Evolutionary conservation across 2,797 vertebrate species (phyloP).

Genomic region (Rhinatrema bivittatum): DNA sequence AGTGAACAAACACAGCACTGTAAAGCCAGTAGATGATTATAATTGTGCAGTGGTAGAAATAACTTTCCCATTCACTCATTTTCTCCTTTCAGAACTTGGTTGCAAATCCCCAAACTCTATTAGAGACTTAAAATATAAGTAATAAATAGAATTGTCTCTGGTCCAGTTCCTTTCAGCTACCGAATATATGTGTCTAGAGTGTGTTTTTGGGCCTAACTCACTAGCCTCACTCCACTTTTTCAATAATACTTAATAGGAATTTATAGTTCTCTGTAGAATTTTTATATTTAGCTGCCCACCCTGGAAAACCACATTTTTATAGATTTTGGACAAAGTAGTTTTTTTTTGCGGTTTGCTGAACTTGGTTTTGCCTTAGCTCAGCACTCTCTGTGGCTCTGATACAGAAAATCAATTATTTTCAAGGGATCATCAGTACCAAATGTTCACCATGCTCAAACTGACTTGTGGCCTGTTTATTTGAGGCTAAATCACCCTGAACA

Average conservation of each 20-base stretch:
- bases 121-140: conserved; percentile 9
- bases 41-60: neutral
- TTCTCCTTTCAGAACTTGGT: conserved; percentile 1
- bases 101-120: conserved; percentile 9
- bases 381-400: neutral
- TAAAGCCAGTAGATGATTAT: neutral
- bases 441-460: neutral
- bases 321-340: conserved; percentile 36
- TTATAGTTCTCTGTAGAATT: conserved; percentile 40
- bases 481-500: conserved; percentile 12
- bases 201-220: conserved; percentile 15
- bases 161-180: neutral
- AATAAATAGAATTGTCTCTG: conserved; percentile 7
- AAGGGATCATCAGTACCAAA: neutral
- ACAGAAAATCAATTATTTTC: conserved; percentile 6
- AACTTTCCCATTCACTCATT: neutral
- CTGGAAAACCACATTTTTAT: conserved; percentile 49
- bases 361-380: conserved; percentile 10
- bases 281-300: conserved; percentile 46
- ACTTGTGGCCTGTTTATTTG: neutral
- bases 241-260: conserved; percentile 42
- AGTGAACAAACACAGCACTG: neutral
- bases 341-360: conserved; percentile 27
- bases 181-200: conserved; percentile 5
- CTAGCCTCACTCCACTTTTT: conserved; percentile 25